phyloP scores from a whole-genome alignment of 2,113 vertebrate species.

The Triplophysa rosa region DNA sequence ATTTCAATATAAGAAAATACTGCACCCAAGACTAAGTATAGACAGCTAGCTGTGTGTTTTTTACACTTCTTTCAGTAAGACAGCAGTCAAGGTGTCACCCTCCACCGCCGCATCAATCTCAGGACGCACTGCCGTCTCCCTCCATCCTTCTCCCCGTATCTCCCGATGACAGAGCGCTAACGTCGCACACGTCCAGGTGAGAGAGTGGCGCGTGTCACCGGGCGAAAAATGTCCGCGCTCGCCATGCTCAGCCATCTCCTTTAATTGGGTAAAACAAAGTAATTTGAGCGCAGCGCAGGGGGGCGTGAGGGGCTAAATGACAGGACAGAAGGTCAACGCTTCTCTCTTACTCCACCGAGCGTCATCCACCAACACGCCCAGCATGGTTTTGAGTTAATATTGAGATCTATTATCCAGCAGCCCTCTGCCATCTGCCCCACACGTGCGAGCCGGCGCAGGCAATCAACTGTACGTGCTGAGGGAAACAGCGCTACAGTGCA shows the following conservation, averaged over 20 bases:
- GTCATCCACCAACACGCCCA: constrained; percentile 75
- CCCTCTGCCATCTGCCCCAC: constrained; percentile 75
- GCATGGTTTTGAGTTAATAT: constrained; percentile 76
- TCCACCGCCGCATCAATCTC: constrained; percentile 61
- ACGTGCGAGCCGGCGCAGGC: constrained; percentile 59
- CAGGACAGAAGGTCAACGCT: constrained; percentile 79
- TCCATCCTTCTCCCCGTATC: constrained; percentile 51
- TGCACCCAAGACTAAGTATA: not conserved
- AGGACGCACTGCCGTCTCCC: constrained; percentile 49
- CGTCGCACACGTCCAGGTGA: constrained; percentile 71
- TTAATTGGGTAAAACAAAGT: constrained; percentile 83
- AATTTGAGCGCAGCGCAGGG: constrained; percentile 74
- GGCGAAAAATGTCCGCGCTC: constrained; percentile 68
- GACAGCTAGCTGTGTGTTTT: not conserved
- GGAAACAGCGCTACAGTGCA: constrained; percentile 18
- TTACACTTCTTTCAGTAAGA: constrained; percentile 1
- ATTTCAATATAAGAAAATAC: not conserved
- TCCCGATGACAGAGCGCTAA: constrained; percentile 69
- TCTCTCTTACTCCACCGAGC: constrained; percentile 71
- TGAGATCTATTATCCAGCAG: constrained; percentile 76
- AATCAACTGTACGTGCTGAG: constrained; percentile 49
- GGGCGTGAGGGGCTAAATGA: constrained; percentile 76
- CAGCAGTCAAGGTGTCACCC: constrained; percentile 16
- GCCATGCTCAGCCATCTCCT: constrained; percentile 74
- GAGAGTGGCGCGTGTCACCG: constrained; percentile 32